Conservation (phyloP, 2,113 vertebrate genomes). For the Tamias sibiricus region DNA sequence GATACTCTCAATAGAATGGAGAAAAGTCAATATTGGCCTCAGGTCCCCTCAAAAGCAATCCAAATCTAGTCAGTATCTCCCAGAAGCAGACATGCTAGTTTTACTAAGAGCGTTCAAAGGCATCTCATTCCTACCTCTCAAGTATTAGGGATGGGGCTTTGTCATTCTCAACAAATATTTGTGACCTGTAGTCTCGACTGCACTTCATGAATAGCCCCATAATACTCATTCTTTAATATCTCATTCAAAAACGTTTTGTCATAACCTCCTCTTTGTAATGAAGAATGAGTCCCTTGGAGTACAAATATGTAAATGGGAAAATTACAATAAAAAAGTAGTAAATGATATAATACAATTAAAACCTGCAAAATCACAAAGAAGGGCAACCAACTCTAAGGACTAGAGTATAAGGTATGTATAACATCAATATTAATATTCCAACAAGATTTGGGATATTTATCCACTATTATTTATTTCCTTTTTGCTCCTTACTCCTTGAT, state of each 20-base stretch:
- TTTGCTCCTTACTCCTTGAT: not conserved
- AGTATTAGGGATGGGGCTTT: not conserved
- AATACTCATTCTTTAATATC: not conserved
- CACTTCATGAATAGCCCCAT: not conserved
- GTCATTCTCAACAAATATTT: not conserved
- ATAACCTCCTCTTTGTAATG: not conserved
- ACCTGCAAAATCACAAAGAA: not conserved
- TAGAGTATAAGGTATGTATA: not conserved
- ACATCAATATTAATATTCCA: not conserved
- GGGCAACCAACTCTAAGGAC: not conserved
- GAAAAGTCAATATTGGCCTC: slow-evolving; percentile 17
- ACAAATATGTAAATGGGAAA: not conserved
- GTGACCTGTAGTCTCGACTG: not conserved
- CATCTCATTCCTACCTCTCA: not conserved
- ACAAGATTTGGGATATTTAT: not conserved
- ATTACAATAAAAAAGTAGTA: not conserved
- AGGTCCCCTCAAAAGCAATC: not conserved
- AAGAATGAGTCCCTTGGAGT: not conserved
- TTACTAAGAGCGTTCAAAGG: not conserved
- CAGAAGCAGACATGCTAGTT: not conserved
- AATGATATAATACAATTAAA: slow-evolving; percentile 4
- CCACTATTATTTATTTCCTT: not conserved
- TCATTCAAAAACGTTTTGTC: not conserved
- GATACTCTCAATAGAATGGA: not conserved
- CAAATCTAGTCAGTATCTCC: not conserved